A percentile compares a stretch with the other conserved stretches of the same genome.
These are phyloP conservation scores for Megaustenia siamemsis DNA, from an alignment of 2,888 invertebrate genomes.

Conservation along the genomic window DNA sequence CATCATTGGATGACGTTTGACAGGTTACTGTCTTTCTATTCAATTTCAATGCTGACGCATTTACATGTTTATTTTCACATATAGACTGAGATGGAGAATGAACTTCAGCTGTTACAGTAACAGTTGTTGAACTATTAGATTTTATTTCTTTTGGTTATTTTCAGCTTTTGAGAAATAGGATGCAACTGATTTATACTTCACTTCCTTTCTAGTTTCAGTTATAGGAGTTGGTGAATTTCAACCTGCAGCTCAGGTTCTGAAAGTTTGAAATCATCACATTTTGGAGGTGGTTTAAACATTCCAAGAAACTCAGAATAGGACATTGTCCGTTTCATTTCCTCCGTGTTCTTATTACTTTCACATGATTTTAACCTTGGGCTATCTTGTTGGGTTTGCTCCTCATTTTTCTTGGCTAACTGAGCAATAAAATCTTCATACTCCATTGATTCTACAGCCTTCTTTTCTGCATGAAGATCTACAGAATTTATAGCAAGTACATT, in stretches of 20 bases:
- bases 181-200: constrained; percentile 42
- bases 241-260: neutral
- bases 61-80: neutral
- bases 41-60: neutral
- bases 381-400: neutral
- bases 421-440: constrained; percentile 25
- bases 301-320: constrained; percentile 47
- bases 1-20: constrained; percentile 21
- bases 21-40: constrained; percentile 56
- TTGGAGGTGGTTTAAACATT: constrained; percentile 45
- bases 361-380: neutral
- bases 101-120: constrained; percentile 58
- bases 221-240: neutral
- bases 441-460: neutral
- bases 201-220: neutral
- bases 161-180: constrained; percentile 36
- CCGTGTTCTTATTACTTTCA: neutral
- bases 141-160: neutral
- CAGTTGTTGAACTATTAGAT: neutral
- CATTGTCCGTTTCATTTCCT: constrained; percentile 24
- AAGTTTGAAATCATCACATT: neutral
- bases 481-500: neutral
- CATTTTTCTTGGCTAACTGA: neutral
- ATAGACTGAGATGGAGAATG: constrained; percentile 47
- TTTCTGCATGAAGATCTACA: neutral